phyloP scores from a whole-genome alignment of 2,113 vertebrate genomes.

The Cathartes aura region DNA sequence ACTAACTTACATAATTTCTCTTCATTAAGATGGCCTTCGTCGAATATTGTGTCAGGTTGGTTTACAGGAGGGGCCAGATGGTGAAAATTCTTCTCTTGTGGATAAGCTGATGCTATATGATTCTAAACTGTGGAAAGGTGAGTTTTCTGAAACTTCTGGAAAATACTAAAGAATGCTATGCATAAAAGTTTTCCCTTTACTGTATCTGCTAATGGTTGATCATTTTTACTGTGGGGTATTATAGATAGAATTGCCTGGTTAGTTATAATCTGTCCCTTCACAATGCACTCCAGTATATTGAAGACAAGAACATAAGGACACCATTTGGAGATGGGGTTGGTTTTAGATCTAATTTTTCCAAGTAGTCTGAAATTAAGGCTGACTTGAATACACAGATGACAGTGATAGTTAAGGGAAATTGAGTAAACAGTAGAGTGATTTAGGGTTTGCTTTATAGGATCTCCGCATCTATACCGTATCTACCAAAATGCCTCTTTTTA shows the following conservation, averaged over 20 bases:
- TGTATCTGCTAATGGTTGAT: background rate
- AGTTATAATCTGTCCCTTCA: background rate
- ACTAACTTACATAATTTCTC: background rate
- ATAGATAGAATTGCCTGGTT: background rate
- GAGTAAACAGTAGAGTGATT: background rate
- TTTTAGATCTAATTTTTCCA: background rate
- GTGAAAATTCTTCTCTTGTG: slow-evolving; percentile 91
- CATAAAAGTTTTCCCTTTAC: background rate
- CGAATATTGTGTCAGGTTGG: slow-evolving; percentile 94
- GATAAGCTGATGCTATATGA: slow-evolving; percentile 94
- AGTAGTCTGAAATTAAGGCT: background rate
- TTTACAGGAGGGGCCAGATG: slow-evolving; percentile 86
- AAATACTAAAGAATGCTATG: background rate
- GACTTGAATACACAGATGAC: background rate
- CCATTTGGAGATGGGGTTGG: background rate
- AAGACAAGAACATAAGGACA: background rate
- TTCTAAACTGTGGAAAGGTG: slow-evolving; percentile 99
- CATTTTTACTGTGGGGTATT: background rate
- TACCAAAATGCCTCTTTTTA: background rate
- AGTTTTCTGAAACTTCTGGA: background rate
- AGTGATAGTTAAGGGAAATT: background rate
- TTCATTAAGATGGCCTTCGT: slow-evolving; percentile 87
- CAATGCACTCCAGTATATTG: background rate
- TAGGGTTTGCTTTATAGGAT: background rate
- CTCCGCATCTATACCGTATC: background rate